These are phyloP conservation scores for Callorhinus ursinus DNA, from an alignment of 2,113 vertebrate genomes.

Conservation along the genomic window DNA sequence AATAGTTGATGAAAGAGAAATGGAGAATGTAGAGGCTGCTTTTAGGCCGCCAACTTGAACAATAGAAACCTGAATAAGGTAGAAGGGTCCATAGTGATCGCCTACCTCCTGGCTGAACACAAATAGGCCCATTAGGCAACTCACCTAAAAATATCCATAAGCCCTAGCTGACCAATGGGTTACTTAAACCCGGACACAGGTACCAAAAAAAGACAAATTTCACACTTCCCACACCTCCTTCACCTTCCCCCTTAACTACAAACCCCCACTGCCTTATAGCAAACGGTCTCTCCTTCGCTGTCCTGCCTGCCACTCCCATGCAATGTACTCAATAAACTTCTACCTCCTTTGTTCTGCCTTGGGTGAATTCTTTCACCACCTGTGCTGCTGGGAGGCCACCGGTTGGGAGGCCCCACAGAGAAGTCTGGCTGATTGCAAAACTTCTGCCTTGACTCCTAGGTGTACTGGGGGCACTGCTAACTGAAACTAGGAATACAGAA, in stretches of 20 bases:
- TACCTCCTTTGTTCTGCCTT: background rate
- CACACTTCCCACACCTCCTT: background rate
- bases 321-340: background rate
- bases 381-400: no score
- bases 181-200: background rate
- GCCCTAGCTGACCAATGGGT: background rate
- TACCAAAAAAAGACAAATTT: background rate
- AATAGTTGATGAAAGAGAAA: slow-evolving; percentile 33
- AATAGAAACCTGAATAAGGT: background rate
- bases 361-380: background rate
- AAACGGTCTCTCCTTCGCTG: background rate
- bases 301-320: background rate
- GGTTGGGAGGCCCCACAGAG: background rate
- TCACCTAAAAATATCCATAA: background rate
- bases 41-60: background rate
- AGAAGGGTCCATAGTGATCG: background rate
- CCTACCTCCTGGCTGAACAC: background rate
- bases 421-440: background rate
- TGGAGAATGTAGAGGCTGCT: background rate
- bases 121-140: background rate
- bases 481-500: background rate
- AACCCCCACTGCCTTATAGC: background rate
- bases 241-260: background rate
- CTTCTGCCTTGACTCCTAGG: background rate
- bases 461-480: background rate